A percentile compares a stretch with the other conserved stretches of the same genome.
Conservation (phyloP, 2,888 invertebrate species). For the Drosophila sordidula region DNA sequence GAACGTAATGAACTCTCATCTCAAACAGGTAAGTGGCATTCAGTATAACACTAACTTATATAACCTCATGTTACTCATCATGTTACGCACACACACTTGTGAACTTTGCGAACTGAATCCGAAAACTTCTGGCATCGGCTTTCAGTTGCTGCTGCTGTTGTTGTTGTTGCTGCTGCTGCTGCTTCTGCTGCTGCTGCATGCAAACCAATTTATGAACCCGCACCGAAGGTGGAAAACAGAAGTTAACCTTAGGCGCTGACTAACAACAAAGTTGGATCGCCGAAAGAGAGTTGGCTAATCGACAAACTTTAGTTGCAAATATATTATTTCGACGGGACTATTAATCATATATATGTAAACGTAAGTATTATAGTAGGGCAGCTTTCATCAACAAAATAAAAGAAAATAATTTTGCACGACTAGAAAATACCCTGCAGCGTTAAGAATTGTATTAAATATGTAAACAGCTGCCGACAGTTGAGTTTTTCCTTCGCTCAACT, state of each 20-base stretch:
- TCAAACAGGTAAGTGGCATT: constrained; percentile 31
- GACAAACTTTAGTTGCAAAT: constrained; percentile 72
- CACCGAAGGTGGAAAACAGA: constrained; percentile 28
- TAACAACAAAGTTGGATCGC: constrained; percentile 27
- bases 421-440: background rate
- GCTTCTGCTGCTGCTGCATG: constrained; percentile 27
- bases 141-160: constrained; percentile 15
- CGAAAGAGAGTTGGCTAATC: constrained; percentile 55
- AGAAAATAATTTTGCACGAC: background rate
- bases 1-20: constrained; percentile 12
- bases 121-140: constrained; percentile 42
- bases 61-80: constrained; percentile 43
- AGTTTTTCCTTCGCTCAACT: too few relatives aligned
- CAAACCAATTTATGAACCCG: constrained; percentile 62
- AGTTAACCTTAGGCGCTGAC: constrained; percentile 35
- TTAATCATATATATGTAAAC: constrained; percentile 61
- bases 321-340: constrained; percentile 62
- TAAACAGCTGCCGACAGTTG: too few relatives aligned
- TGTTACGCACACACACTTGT: constrained; percentile 40
- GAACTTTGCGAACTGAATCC: constrained; percentile 38
- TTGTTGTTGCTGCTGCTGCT: constrained; percentile 6
- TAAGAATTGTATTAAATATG: too few relatives aligned
- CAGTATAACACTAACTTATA: constrained; percentile 43
- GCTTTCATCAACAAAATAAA: too few relatives aligned
- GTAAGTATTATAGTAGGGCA: constrained; percentile 16